These are phyloP conservation scores for Mastigias papua DNA, from an alignment of 30 jellyfish, hydroid and myxozoan species.

Conservation along the genomic window DNA sequence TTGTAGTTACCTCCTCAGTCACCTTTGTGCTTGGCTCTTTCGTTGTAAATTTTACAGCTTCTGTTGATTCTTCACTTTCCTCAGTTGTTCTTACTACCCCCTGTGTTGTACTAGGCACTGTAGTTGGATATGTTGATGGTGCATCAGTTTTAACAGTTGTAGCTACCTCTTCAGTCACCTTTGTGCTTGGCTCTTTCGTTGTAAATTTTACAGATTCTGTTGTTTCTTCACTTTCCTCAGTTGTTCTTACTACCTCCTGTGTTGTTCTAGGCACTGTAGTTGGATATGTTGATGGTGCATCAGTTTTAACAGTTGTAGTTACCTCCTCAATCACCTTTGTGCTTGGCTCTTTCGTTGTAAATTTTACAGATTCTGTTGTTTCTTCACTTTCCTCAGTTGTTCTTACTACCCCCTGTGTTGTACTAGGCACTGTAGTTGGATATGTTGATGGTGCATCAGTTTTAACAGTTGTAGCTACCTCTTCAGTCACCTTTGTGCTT, in stretches of 20 bases:
- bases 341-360: background rate
- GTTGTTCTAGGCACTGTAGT: background rate
- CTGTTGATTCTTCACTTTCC: background rate
- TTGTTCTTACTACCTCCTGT: background rate
- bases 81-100: background rate
- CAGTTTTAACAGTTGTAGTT: background rate
- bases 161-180: background rate
- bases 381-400: too few relatives aligned
- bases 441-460: too few relatives aligned
- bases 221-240: background rate
- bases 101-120: background rate
- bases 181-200: background rate
- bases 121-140: background rate
- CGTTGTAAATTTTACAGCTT: background rate
- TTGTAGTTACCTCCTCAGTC: slow-evolving; percentile 25
- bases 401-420: too few relatives aligned
- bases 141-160: background rate
- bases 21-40: background rate
- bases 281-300: background rate
- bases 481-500: too few relatives aligned
- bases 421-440: too few relatives aligned
- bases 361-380: background rate
- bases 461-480: too few relatives aligned
- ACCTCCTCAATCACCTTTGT: background rate
- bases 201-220: background rate